Percentiles rank a stretch among this genome's conserved stretches.
phyloP scores from a whole-genome alignment of 2,797 vertebrate genomes.

The Cynopterus sphinx region DNA sequence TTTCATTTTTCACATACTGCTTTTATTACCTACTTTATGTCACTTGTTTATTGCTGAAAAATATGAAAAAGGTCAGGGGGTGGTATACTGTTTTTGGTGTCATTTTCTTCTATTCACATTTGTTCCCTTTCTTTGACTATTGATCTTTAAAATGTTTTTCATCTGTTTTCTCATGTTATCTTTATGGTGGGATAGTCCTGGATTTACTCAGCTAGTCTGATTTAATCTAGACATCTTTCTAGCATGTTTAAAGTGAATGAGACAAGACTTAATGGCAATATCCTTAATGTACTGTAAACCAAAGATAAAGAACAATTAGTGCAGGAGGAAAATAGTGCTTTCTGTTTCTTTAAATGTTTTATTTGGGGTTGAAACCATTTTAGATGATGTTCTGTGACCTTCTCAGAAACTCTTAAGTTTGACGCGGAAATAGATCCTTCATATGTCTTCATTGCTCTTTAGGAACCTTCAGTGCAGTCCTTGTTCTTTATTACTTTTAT shows the following conservation, averaged over 20 bases:
- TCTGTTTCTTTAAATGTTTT: background rate
- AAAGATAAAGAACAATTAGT: background rate
- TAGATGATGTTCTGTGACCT: background rate
- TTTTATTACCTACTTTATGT: background rate
- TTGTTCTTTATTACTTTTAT: background rate
- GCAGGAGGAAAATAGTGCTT: background rate
- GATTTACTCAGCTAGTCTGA: background rate
- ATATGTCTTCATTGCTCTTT: background rate
- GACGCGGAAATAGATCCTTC: background rate
- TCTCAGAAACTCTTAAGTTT: background rate
- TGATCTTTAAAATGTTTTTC: background rate
- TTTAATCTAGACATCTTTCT: background rate
- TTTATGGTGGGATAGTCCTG: background rate
- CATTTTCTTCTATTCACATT: background rate
- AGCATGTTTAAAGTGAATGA: background rate
- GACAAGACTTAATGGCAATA: background rate
- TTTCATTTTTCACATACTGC: background rate
- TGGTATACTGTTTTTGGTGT: background rate
- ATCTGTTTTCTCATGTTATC: background rate
- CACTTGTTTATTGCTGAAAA: background rate
- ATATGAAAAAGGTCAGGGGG: background rate
- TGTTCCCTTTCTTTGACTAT: background rate
- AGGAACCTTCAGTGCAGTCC: background rate
- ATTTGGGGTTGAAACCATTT: background rate
- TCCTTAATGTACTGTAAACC: background rate